phyloP scores from a whole-genome alignment of 2,797 vertebrate genomes.

The Liasis olivaceus region DNA sequence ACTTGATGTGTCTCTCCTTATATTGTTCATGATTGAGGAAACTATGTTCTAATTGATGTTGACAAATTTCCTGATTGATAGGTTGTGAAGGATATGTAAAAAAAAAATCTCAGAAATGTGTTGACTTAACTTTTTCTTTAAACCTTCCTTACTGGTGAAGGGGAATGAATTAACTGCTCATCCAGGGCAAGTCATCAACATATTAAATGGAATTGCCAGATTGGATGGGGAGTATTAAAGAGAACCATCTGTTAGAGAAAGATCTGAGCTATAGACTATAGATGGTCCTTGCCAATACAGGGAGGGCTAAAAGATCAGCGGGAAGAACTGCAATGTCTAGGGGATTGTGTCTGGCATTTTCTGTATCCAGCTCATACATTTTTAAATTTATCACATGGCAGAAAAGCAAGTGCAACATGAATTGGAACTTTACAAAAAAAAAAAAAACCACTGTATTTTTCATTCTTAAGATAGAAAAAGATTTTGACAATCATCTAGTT shows the following conservation, averaged over 20 bases:
- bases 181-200: slow-evolving; percentile 69
- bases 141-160: slow-evolving; percentile 67
- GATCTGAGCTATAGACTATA: slow-evolving; percentile 71
- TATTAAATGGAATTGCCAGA: slow-evolving; percentile 80
- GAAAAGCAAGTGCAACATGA: slow-evolving; percentile 72
- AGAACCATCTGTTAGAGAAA: slow-evolving; percentile 79
- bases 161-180: slow-evolving; percentile 64
- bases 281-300: slow-evolving; percentile 66
- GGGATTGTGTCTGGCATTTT: slow-evolving; percentile 68
- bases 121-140: slow-evolving; percentile 70
- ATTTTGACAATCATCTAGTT: slow-evolving; percentile 25
- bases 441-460: slow-evolving; percentile 48
- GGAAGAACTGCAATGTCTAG: slow-evolving; percentile 73
- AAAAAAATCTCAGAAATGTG: slow-evolving; percentile 37
- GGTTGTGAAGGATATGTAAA: slow-evolving; percentile 42
- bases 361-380: slow-evolving; percentile 74
- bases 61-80: slow-evolving; percentile 78
- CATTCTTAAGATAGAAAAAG: slow-evolving; percentile 10
- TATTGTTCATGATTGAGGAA: slow-evolving; percentile 71
- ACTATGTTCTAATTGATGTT: slow-evolving; percentile 73
- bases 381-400: slow-evolving; percentile 75
- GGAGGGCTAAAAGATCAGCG: slow-evolving; percentile 75
- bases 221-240: slow-evolving; percentile 76
- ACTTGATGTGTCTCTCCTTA: slow-evolving; percentile 75
- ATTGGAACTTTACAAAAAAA: slow-evolving; percentile 73